Conservation (phyloP, 1,140 invertebrate species). For the Drosophila bocki region DNA sequence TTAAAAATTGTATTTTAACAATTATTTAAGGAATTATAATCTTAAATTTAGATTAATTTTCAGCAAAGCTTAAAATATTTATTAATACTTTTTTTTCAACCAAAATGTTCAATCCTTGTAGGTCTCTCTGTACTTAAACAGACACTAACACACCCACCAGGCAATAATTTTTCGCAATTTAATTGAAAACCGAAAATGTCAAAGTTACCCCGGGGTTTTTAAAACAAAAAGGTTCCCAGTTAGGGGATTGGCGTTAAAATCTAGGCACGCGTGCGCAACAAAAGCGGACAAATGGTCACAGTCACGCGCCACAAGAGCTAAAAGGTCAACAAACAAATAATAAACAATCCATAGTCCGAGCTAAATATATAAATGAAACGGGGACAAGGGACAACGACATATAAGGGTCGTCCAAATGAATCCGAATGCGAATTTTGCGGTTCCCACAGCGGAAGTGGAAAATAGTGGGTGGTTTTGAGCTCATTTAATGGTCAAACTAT, state of each 20-base stretch:
- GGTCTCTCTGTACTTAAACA: not conserved
- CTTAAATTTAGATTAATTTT: not conserved
- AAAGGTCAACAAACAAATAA: slow-evolving; percentile 59
- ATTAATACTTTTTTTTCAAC: not conserved
- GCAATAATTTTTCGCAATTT: slow-evolving; percentile 57
- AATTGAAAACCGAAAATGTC: slow-evolving; percentile 49
- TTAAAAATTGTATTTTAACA: too few relatives aligned
- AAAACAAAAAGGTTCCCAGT: slow-evolving; percentile 20
- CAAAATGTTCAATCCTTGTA: not conserved
- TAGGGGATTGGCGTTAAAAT: slow-evolving; percentile 18
- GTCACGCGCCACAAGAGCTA: slow-evolving; percentile 57
- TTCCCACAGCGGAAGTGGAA: slow-evolving; percentile 25
- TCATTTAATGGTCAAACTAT: slow-evolving; percentile 55
- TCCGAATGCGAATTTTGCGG: slow-evolving; percentile 30
- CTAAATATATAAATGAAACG: slow-evolving; percentile 17
- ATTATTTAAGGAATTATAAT: not conserved
- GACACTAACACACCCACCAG: slow-evolving; percentile 14
- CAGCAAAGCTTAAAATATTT: not conserved
- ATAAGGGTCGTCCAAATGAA: slow-evolving; percentile 17
- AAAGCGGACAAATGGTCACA: slow-evolving; percentile 48
- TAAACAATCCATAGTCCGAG: slow-evolving; percentile 42
- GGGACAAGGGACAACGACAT: too few relatives aligned
- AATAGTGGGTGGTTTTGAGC: slow-evolving; percentile 7
- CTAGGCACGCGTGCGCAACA: slow-evolving; percentile 50
- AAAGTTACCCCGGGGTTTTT: slow-evolving; percentile 15